These are phyloP conservation scores for Helicolenus hilgendorfi DNA, from an alignment of 2,797 vertebrate species.

Conservation along the genomic window DNA sequence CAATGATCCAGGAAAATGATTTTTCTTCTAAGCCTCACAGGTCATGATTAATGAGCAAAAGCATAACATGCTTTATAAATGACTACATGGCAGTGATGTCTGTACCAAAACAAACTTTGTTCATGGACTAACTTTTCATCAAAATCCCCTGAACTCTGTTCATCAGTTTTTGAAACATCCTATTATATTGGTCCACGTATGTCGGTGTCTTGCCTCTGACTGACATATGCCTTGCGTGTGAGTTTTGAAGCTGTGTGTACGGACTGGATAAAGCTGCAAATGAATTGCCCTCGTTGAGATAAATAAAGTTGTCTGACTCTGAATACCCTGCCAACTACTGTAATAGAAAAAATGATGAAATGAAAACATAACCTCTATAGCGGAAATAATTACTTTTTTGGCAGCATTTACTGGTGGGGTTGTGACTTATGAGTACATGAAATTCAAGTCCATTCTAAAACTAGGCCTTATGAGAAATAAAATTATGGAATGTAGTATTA, in stretches of 20 bases:
- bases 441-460: slow-evolving; percentile 3
- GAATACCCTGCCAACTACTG: not conserved
- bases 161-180: not conserved
- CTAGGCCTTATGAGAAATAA: not conserved
- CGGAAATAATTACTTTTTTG: slow-evolving; percentile 19
- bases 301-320: not conserved
- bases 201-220: not conserved
- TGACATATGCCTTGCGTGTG: not conserved
- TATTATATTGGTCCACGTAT: not conserved
- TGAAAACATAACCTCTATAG: not conserved
- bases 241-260: not conserved
- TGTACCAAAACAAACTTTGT: not conserved
- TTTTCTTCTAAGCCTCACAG: not conserved
- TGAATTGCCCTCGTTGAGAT: not conserved
- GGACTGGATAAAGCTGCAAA: not conserved
- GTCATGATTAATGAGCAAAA: not conserved
- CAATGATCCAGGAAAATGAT: not conserved
- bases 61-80: not conserved
- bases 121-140: not conserved
- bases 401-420: not conserved
- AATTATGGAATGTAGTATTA: slow-evolving; percentile 9
- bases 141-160: too few relatives aligned
- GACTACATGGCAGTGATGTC: not conserved
- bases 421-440: not conserved
- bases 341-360: not conserved